Base-by-base conservation (phyloP, 2,113 vertebrate genomes). In the Synchiropus splendidus region DNA sequence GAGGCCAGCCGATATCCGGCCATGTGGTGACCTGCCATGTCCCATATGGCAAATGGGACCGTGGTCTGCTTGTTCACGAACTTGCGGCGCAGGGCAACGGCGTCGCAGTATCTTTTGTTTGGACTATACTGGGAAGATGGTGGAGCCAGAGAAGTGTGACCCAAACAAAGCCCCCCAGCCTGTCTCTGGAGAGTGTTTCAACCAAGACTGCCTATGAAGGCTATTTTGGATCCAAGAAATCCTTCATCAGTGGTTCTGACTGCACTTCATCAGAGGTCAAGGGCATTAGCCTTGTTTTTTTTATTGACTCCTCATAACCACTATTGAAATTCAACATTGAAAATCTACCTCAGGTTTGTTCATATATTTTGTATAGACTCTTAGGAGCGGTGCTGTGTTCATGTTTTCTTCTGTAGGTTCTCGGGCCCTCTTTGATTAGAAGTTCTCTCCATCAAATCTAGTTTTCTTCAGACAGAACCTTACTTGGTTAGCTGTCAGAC, bases 261-360 rank as follows among this genome's bases (percentile, higher is more conserved):
- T 69, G 54, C 60, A 60, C 60, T 61, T 50, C 60, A 32, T 36
- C 53, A 36, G 39, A 37, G 21, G 42, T 51, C 27, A 21, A 39
- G 40, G 39, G 41, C 46, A 37, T 53, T 55, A 41, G 61, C 52
- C 63, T 42, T 67, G 62, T 51, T 71, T 45, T 85, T 16, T 30
- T 59, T 52, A 18, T 71, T 76, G 59, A 74, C 72, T 65, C 77
- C 63, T 64, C 42, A 71, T 74, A 85, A 74, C 71, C 77, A 67
- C 86, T 82, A 64, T 71, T 61, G 64, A 79, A 74, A 72, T 74
- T 39, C 58, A 70, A 82, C 69, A 43, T 77, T 78, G 66, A 63
- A 84, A 61, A 86, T 90, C 94, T 98, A 98, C 95, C 94, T 98
- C 94, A 92, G 61, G 74, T 67, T 41, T 59, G 74, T 73, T 70